phyloP scores from a whole-genome alignment of 2,888 invertebrate species.

The Ptilodon capucinus region DNA sequence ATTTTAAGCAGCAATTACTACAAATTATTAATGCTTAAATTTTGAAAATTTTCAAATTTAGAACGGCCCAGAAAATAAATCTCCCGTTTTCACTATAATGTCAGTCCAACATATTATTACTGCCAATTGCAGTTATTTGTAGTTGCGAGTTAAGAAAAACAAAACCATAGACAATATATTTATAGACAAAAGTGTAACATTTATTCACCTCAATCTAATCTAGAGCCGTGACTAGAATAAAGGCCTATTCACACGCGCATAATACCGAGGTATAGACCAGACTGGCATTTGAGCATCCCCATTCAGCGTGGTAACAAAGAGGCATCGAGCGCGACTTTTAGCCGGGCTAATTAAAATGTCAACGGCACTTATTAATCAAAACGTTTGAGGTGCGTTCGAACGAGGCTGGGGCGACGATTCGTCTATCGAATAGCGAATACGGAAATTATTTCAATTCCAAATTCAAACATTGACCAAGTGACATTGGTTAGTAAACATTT shows the following conservation, averaged over 20 bases:
- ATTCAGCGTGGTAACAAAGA: slow-evolving; percentile 64
- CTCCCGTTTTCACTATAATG: too few species aligned
- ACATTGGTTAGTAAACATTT: slow-evolving; percentile 3
- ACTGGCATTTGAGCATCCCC: slow-evolving; percentile 53
- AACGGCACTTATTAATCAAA: slow-evolving; percentile 78
- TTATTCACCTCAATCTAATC: slow-evolving; percentile 11
- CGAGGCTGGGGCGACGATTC: slow-evolving; percentile 35
- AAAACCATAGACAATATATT: background rate
- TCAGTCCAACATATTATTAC: too few species aligned
- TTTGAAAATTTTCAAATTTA: background rate
- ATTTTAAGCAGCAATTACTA: too few species aligned
- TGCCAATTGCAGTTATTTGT: too few species aligned
- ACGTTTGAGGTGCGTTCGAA: slow-evolving; percentile 36
- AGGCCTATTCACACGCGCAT: slow-evolving; percentile 31
- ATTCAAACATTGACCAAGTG: background rate
- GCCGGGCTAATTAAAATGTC: slow-evolving; percentile 79
- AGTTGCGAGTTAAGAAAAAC: background rate
- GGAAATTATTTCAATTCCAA: slow-evolving; percentile 11
- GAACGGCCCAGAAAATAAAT: background rate
- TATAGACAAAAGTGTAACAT: slow-evolving; percentile 16
- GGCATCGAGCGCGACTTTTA: slow-evolving; percentile 62
- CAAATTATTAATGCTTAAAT: too few species aligned
- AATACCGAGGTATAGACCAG: slow-evolving; percentile 8
- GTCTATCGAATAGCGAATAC: slow-evolving; percentile 5
- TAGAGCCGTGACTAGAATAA: slow-evolving; percentile 23